Conservation (phyloP, 2,113 vertebrate species). For the Sinocyclocheilus anophthalmus region DNA sequence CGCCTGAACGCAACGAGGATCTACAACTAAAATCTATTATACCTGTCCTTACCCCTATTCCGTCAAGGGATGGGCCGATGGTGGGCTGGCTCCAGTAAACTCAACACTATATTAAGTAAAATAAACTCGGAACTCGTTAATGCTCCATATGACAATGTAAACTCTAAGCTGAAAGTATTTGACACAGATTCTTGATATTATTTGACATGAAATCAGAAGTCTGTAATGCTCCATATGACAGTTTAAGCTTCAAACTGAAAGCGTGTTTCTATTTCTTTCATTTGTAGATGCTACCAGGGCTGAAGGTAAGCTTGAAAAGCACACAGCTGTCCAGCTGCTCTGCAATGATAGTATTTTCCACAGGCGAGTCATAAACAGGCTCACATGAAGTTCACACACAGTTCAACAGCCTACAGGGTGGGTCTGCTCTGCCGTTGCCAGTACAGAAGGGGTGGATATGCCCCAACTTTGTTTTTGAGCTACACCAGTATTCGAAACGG, state of each 20-base stretch:
- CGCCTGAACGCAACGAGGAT: too few species aligned
- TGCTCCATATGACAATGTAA: not conserved
- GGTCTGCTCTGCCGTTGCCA: slow-evolving; percentile 32
- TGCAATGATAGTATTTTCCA: slow-evolving; percentile 47
- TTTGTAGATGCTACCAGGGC: slow-evolving; percentile 73
- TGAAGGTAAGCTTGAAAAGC: slow-evolving; percentile 72
- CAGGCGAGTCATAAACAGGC: slow-evolving; percentile 46
- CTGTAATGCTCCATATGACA: not conserved
- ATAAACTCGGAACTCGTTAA: not conserved
- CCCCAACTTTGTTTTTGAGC: too few species aligned
- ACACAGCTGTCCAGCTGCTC: slow-evolving; percentile 34
- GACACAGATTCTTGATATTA: not conserved
- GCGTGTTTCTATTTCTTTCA: slow-evolving; percentile 19
- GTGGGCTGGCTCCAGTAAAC: too few species aligned
- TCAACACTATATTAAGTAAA: slow-evolving; percentile 7
- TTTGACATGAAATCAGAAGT: not conserved
- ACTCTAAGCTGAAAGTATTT: not conserved
- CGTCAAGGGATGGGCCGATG: too few species aligned
- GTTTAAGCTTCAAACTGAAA: not conserved
- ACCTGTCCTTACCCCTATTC: too few species aligned
- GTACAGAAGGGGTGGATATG: slow-evolving; percentile 45
- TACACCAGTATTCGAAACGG: too few species aligned
- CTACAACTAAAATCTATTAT: too few species aligned
- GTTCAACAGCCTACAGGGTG: slow-evolving; percentile 43
- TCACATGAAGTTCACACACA: slow-evolving; percentile 49